These are phyloP conservation scores for Ischnura elegans DNA, from an alignment of 2,888 invertebrate genomes.

Conservation along the genomic window DNA sequence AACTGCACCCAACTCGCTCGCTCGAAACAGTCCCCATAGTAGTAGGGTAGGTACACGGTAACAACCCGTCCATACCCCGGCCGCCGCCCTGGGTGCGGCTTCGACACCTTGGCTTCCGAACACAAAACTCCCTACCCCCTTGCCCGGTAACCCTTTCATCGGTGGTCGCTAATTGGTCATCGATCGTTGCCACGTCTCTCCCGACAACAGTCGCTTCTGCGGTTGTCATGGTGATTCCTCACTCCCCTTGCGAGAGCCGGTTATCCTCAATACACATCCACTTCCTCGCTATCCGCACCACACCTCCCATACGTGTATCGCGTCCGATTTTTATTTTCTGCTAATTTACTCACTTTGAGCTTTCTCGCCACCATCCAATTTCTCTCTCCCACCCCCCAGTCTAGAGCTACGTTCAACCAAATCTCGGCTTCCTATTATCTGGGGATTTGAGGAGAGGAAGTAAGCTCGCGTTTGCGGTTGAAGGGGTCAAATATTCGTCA, in stretches of 20 bases:
- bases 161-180: constrained; percentile 64
- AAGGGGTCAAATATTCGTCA: too few relatives aligned
- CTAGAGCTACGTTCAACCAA: too few relatives aligned
- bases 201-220: constrained; percentile 38
- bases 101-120: neutral
- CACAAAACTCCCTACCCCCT: neutral
- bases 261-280: neutral
- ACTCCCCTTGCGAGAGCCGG: neutral
- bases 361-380: too few relatives aligned
- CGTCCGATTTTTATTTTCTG: neutral
- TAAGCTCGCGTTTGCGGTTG: too few relatives aligned
- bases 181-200: constrained; percentile 59
- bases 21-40: neutral
- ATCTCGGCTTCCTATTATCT: too few relatives aligned
- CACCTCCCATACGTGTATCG: neutral
- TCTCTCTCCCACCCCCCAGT: too few relatives aligned
- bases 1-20: neutral
- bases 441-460: too few relatives aligned
- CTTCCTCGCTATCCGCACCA: neutral
- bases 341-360: neutral
- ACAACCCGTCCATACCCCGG: neutral
- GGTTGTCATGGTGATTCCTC: constrained; percentile 48
- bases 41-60: too few relatives aligned
- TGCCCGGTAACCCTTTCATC: constrained; percentile 31
- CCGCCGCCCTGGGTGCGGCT: too few relatives aligned